These are phyloP conservation scores for Agriotes lineatus DNA, from an alignment of 2,888 invertebrate genomes.

Conservation along the genomic window DNA sequence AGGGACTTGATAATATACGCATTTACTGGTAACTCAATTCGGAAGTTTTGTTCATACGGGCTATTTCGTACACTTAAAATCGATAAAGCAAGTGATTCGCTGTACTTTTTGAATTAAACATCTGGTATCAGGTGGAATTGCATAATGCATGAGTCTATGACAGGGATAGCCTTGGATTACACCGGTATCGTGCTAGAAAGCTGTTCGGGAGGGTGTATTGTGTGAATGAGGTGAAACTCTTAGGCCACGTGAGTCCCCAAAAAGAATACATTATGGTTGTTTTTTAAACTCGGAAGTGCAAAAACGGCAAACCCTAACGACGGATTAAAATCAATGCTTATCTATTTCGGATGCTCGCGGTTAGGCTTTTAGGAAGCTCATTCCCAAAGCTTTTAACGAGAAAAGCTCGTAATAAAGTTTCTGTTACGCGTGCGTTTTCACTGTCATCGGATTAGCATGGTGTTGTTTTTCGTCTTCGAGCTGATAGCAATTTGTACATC, in stretches of 20 bases:
- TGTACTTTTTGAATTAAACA: conserved; percentile 34
- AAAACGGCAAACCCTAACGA: conserved; percentile 11
- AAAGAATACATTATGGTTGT: conserved; percentile 8
- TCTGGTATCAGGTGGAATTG: conserved; percentile 27
- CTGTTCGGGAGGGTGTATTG: background rate
- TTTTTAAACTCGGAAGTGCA: background rate
- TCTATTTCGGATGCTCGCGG: conserved; percentile 22
- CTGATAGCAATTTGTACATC: conserved; percentile 12
- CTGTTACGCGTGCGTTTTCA: conserved; percentile 30
- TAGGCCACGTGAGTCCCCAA: background rate
- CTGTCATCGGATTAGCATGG: conserved; percentile 20
- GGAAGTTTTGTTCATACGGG: conserved; percentile 40
- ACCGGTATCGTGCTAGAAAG: conserved; percentile 18
- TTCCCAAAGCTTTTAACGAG: conserved; percentile 41
- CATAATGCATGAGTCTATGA: conserved; percentile 38
- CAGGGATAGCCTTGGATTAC: conserved; percentile 20
- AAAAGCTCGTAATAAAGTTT: conserved; percentile 34
- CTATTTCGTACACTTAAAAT: background rate
- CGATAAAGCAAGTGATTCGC: conserved; percentile 9
- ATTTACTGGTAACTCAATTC: conserved; percentile 22
- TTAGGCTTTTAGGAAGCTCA: conserved; percentile 35
- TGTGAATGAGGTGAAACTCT: background rate
- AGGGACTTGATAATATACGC: no score
- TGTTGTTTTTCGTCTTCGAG: background rate
- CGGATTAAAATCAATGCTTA: conserved; percentile 38